Evolutionary conservation across 1,140 invertebrate species (phyloP).

Genomic region (Drosophila gunungcola): DNA sequence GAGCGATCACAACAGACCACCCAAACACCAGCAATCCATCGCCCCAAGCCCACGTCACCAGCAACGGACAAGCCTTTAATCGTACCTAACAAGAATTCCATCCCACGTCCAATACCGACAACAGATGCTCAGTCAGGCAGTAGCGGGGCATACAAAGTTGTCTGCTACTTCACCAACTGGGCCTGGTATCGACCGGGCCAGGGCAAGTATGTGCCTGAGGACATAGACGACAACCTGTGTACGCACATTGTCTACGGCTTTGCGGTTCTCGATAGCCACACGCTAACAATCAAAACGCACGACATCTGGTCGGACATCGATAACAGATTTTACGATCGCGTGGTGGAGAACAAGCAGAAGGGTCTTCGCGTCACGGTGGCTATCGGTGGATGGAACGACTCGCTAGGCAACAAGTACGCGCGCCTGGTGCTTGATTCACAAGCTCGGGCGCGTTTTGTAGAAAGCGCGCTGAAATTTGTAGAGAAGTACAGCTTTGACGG

Average conservation of each 20-base stretch:
- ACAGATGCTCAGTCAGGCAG: slow-evolving; percentile 36
- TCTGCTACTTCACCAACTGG: slow-evolving; percentile 91
- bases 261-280: slow-evolving; percentile 87
- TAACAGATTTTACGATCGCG: slow-evolving; percentile 92
- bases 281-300: slow-evolving; percentile 88
- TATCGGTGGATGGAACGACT: slow-evolving; percentile 94
- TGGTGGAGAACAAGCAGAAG: slow-evolving; percentile 88
- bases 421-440: slow-evolving; percentile 90
- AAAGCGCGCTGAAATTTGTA: slow-evolving; percentile 90
- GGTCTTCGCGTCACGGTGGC: slow-evolving; percentile 86
- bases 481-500: slow-evolving; percentile 94
- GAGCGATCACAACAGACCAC: slow-evolving; percentile 51
- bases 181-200: slow-evolving; percentile 88
- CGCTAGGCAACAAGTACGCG: slow-evolving; percentile 93
- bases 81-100: slow-evolving; percentile 46
- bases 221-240: slow-evolving; percentile 89
- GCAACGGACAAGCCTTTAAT: slow-evolving; percentile 19
- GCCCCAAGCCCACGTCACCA: slow-evolving; percentile 45
- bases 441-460: slow-evolving; percentile 89
- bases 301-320: slow-evolving; percentile 89
- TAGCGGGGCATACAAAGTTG: slow-evolving; percentile 86
- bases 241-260: slow-evolving; percentile 92
- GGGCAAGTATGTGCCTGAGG: slow-evolving; percentile 88
- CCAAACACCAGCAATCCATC: slow-evolving; percentile 36
- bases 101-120: slow-evolving; percentile 68